Percentiles rank a stretch among this genome's conserved stretches.
Evolutionary conservation across 2,888 invertebrate genomes (phyloP).

Genomic region (Steinernema scapterisci): DNA sequence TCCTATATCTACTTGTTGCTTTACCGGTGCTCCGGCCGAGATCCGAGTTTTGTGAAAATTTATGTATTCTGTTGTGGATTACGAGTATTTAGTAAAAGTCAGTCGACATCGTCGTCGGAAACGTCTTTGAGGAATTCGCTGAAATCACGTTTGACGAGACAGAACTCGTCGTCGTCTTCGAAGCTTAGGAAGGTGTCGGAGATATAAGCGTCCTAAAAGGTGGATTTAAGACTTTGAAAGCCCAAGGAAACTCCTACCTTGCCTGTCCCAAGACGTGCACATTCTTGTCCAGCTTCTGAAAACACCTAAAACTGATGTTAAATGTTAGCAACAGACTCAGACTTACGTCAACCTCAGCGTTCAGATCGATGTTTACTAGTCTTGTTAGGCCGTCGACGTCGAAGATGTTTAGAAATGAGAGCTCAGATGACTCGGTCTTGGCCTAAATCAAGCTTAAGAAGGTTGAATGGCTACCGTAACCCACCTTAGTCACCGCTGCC

Average conservation of each 20-base stretch:
- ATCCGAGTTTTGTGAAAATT: too few species aligned
- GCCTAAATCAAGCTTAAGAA: too few species aligned
- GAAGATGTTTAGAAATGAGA: not conserved
- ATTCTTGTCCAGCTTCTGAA: not conserved
- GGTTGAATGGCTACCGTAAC: too few species aligned
- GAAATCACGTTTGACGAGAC: not conserved
- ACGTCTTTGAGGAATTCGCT: not conserved
- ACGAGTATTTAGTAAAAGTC: too few species aligned
- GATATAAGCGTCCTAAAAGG: not conserved
- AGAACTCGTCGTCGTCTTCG: not conserved
- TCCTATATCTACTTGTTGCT: too few species aligned
- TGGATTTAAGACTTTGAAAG: not conserved
- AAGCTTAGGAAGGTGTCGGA: not conserved
- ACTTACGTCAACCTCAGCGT: not conserved
- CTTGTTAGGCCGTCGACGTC: slow-evolving; percentile 1
- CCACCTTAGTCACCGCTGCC: too few species aligned
- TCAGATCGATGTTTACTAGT: not conserved
- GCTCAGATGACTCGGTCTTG: not conserved
- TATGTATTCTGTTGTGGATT: too few species aligned
- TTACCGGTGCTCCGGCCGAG: too few species aligned
- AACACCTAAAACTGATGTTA: too few species aligned
- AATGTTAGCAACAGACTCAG: too few species aligned
- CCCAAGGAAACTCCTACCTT: too few species aligned
- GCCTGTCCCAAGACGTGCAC: slow-evolving; percentile 32
- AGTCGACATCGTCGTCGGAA: not conserved